These are phyloP conservation scores for Oncorhynchus clarkii DNA, from an alignment of 2,113 vertebrate genomes.

Conservation along the genomic window DNA sequence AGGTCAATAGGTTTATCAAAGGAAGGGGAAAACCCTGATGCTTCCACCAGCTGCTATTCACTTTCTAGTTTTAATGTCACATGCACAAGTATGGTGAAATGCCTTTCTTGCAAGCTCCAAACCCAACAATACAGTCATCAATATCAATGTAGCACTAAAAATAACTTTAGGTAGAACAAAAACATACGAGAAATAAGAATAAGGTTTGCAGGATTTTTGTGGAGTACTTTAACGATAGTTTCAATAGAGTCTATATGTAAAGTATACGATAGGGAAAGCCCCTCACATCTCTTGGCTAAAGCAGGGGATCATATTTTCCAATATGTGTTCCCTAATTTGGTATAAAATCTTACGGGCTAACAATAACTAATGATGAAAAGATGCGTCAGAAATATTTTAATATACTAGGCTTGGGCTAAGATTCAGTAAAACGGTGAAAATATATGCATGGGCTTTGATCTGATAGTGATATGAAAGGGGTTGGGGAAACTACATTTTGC, in stretches of 20 bases:
- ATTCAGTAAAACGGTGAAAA: constrained; percentile 39
- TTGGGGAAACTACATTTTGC: neutral
- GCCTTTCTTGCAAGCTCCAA: no score
- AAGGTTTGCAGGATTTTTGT: constrained; percentile 16
- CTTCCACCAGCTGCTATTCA: neutral
- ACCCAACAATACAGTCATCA: no score
- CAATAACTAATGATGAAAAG: constrained; percentile 49
- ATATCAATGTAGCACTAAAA: no score
- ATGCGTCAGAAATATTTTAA: constrained; percentile 57
- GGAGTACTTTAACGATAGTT: constrained; percentile 44
- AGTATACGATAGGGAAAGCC: constrained; percentile 52
- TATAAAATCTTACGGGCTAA: constrained; percentile 45
- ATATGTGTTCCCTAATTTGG: constrained; percentile 56
- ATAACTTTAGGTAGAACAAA: no score
- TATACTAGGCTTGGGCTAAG: constrained; percentile 44
- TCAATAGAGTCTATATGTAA: constrained; percentile 51
- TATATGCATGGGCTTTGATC: constrained; percentile 25
- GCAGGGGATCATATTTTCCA: constrained; percentile 65
- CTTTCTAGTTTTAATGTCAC: constrained; percentile 50
- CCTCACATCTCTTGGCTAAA: constrained; percentile 42
- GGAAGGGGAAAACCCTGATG: neutral
- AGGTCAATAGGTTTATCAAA: constrained; percentile 30
- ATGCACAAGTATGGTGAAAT: no score
- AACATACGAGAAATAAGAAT: no score
- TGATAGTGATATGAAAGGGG: constrained; percentile 20